Conservation (phyloP, 2,113 vertebrate species). For the Peromyscus maniculatus region DNA sequence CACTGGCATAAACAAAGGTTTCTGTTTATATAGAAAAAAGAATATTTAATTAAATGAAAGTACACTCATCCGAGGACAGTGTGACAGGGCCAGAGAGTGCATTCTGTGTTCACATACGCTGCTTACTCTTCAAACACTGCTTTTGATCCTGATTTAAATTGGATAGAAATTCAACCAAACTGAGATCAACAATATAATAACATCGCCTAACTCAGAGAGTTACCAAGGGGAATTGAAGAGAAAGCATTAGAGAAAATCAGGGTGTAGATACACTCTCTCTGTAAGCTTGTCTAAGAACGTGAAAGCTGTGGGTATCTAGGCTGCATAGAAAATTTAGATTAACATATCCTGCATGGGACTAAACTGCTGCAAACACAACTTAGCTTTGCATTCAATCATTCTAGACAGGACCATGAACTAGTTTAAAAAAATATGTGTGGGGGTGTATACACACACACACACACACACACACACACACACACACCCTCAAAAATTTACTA, state of each 20-base stretch:
- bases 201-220: constrained; percentile 61
- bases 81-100: constrained; percentile 77
- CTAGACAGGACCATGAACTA: not conserved
- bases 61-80: constrained; percentile 61
- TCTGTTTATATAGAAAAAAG: constrained; percentile 75
- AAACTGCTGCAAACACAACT: accelerated
- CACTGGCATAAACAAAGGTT: constrained; percentile 81
- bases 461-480: not conserved
- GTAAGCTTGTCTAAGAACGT: not conserved
- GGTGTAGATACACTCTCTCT: not conserved
- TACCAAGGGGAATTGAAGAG: constrained; percentile 46
- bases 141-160: constrained; percentile 78
- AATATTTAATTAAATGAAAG: constrained; percentile 85
- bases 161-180: constrained; percentile 81
- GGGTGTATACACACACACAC: too few relatives aligned
- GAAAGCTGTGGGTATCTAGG: constrained; percentile 31
- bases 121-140: constrained; percentile 71
- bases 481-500: accelerated
- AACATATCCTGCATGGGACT: not conserved
- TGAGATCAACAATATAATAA: constrained; percentile 73
- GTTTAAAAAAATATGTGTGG: not conserved
- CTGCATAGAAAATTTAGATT: constrained; percentile 22
- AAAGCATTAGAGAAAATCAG: constrained; percentile 47
- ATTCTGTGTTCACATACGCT: constrained; percentile 77
- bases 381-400: not conserved